A percentile compares a stretch with the other conserved stretches of the same genome.
Conservation (phyloP, 2,888 invertebrate species). For the Sarcophaga subvicina region DNA sequence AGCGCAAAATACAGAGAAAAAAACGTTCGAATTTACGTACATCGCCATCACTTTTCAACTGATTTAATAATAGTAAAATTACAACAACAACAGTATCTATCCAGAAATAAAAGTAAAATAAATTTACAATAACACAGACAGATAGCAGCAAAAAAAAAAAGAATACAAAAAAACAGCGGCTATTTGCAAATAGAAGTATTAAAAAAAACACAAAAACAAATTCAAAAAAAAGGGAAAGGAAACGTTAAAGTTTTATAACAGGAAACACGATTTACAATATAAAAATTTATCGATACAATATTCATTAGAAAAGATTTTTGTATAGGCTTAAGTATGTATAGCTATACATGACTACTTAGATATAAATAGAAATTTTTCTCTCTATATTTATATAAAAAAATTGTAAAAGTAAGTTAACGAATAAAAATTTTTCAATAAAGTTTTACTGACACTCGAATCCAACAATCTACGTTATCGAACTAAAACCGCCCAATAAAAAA, state of each 20-base stretch:
- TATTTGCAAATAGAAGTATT: neutral
- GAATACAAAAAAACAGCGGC: neutral
- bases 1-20: neutral
- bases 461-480: no score
- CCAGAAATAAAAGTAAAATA: neutral
- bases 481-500: no score
- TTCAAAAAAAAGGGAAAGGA: neutral
- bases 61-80: slow-evolving; percentile 46
- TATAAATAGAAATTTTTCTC: no score
- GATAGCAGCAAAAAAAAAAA: neutral
- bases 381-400: no score
- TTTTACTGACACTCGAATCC: no score
- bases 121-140: neutral
- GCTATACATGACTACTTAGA: no score
- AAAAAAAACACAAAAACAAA: neutral
- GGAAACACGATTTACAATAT: neutral
- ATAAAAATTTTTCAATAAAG: no score
- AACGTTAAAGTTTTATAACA: neutral
- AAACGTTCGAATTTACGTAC: slow-evolving; percentile 24
- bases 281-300: neutral
- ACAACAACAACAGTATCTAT: neutral
- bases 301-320: neutral
- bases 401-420: no score
- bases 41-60: slow-evolving; percentile 62
- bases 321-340: no score